Evolutionary conservation across 2,888 invertebrate species (phyloP), one percentile per base, ranked within the genome.

Genomic region (Oeneis ivallda): DNA sequence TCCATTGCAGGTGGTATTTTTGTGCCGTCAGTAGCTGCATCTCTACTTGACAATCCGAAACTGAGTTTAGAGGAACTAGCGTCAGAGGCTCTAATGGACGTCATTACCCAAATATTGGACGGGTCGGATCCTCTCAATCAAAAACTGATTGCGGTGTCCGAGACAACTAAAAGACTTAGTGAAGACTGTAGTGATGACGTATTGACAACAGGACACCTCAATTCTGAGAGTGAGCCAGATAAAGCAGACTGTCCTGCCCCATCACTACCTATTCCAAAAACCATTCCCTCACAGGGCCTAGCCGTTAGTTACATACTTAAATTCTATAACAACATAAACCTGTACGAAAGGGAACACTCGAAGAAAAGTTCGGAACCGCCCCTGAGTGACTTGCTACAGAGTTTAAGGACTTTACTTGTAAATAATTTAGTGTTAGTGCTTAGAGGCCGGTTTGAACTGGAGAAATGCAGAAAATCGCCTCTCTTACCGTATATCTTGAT

Each of bases 351-450:
- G 73, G 95, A 94, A 78, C 93, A 96, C 79, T 94, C 96, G 19
- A 96, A 96, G 90, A 94, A 94, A 79, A 94, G 95, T 74, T 96
- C 95, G 69, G 93, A 94, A 71, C 95, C 95, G 2, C 96, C 96
- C 7, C 82, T 96, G 69, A 95, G 95, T 77, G 94, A 94, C 72
- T 86, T 96, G 57, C 84, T 97, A 63, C 88, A 90, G 68, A 92
- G 86, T 76, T 78, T 94, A 72, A 87, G 94, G 71, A 92, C 92
- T 64, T 91, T 93, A 76, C 79, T 94, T 50, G 89, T 92, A 71
- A 86, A 89, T 74, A 81, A 92, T 88, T 73, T 95, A 93, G 86
- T 95, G 93, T 86, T 94, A 77, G 86, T 92, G 75, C 80, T 93
- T 63, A 82, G 93, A 92, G 87, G 94, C 86, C 74, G 82, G 92